Evolutionary conservation across 53 echinoderm and acorn worm species (phyloP).

Genomic region (Pentamera pediparva): DNA sequence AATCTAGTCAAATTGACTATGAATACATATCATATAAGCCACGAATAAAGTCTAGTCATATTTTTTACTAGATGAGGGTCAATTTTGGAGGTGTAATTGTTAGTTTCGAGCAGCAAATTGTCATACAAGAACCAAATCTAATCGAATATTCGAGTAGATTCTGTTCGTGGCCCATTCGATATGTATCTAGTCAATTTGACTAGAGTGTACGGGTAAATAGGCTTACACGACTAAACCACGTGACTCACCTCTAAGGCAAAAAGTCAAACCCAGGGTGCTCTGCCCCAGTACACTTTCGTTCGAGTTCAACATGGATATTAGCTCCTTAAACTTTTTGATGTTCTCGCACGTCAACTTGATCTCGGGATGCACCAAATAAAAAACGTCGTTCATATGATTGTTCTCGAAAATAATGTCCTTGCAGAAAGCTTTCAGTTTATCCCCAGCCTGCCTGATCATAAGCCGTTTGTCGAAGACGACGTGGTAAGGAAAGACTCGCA

Average conservation of each 20-base stretch:
- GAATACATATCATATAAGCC: too few species aligned
- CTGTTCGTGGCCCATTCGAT: too few species aligned
- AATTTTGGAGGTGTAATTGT: too few species aligned
- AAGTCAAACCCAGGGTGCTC: slow-evolving; percentile 9
- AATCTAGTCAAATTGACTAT: too few species aligned
- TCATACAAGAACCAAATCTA: too few species aligned
- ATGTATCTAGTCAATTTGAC: too few species aligned
- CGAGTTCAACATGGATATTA: slow-evolving; percentile 60
- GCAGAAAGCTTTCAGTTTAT: slow-evolving; percentile 33
- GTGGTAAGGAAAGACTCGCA: slow-evolving; percentile 81
- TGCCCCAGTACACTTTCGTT: slow-evolving; percentile 7
- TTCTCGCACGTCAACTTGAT: slow-evolving; percentile 45
- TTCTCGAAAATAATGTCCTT: neutral
- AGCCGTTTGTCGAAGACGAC: slow-evolving; percentile 67
- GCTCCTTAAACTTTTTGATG: slow-evolving; percentile 51
- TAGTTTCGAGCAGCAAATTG: too few species aligned
- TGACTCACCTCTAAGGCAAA: slow-evolving; percentile 38
- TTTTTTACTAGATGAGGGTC: too few species aligned
- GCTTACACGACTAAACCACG: too few species aligned
- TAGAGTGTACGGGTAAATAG: too few species aligned
- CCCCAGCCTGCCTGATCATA: slow-evolving; percentile 53
- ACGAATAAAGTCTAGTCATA: too few species aligned
- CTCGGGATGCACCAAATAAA: slow-evolving; percentile 60
- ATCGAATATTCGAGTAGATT: too few species aligned
- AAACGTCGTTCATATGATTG: slow-evolving; percentile 47